Conservation (phyloP, 37 sponge, comb jelly and placozoan genomes). For the Chondrilla cf. caribensis region DNA sequence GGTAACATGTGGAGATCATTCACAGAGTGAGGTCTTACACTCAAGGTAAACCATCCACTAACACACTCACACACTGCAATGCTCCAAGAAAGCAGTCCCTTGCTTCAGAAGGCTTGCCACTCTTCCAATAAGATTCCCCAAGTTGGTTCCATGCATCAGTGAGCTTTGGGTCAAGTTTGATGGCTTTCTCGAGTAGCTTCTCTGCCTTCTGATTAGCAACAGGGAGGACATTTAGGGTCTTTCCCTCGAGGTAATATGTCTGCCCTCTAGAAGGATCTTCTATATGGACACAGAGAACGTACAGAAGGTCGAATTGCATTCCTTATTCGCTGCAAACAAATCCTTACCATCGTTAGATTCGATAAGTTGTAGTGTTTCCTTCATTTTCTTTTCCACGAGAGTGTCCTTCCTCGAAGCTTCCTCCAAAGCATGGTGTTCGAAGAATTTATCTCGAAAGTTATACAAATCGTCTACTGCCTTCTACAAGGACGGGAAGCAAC, state of each 20-base stretch:
- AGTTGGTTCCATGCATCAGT: constrained; percentile 71
- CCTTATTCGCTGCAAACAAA: background rate
- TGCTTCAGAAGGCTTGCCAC: constrained; percentile 60
- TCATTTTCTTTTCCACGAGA: constrained; percentile 38
- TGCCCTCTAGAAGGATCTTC: constrained; percentile 19
- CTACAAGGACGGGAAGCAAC: constrained; percentile 38
- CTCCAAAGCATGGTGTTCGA: constrained; percentile 53
- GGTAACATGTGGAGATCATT: background rate
- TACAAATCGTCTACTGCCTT: constrained; percentile 51
- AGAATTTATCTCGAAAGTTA: constrained; percentile 44
- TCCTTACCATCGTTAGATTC: constrained; percentile 42
- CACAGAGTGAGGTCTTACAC: too few species aligned
- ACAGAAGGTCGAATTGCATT: background rate
- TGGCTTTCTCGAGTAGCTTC: constrained; percentile 46
- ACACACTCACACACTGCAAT: constrained; percentile 49
- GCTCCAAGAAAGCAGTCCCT: constrained; percentile 78
- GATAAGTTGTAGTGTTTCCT: constrained; percentile 42
- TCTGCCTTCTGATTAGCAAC: constrained; percentile 55
- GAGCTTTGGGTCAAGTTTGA: constrained; percentile 69
- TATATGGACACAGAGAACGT: background rate
- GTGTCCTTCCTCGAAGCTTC: constrained; percentile 32
- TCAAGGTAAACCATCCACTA: too few species aligned
- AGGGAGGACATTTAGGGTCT: constrained; percentile 62
- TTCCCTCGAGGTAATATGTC: constrained; percentile 42
- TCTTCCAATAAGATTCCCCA: constrained; percentile 88